Evolutionary conservation across 2,797 vertebrate genomes (phyloP).

Genomic region (Falco novaeseelandiae): DNA sequence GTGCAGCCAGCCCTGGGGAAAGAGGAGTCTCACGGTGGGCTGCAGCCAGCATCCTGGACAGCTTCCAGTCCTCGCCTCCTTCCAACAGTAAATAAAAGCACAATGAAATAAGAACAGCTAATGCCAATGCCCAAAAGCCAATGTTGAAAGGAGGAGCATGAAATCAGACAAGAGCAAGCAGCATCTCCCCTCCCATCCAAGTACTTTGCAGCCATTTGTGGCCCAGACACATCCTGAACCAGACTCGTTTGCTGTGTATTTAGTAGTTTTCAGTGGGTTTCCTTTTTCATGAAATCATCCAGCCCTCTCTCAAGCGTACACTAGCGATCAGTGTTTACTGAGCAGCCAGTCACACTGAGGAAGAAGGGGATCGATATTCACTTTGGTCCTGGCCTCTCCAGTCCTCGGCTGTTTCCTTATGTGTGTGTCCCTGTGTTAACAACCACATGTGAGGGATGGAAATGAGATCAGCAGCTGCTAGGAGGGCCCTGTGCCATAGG

Average conservation of each 20-base stretch:
- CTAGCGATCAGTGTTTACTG: not conserved
- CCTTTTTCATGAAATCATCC: not conserved
- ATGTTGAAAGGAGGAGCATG: not conserved
- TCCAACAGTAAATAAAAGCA: conserved; percentile 18
- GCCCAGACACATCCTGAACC: not conserved
- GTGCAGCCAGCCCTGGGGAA: not conserved
- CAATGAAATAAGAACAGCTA: not conserved
- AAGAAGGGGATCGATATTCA: not conserved
- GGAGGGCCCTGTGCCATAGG: not conserved
- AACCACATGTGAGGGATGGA: not conserved
- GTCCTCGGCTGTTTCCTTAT: not conserved
- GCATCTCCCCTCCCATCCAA: not conserved
- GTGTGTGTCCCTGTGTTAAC: not conserved
- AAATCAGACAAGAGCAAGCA: not conserved
- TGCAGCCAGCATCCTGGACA: not conserved
- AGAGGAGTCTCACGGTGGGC: not conserved
- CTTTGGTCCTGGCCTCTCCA: not conserved
- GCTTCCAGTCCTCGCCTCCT: not conserved
- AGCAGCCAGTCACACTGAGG: not conserved
- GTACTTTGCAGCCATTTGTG: not conserved
- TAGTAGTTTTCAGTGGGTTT: not conserved
- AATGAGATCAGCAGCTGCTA: not conserved
- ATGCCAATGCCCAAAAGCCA: not conserved
- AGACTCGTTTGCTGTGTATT: not conserved
- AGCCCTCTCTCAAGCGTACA: not conserved